Conservation (phyloP, 37 sponge, comb jelly and placozoan genomes). For the Axinella damicornis region DNA sequence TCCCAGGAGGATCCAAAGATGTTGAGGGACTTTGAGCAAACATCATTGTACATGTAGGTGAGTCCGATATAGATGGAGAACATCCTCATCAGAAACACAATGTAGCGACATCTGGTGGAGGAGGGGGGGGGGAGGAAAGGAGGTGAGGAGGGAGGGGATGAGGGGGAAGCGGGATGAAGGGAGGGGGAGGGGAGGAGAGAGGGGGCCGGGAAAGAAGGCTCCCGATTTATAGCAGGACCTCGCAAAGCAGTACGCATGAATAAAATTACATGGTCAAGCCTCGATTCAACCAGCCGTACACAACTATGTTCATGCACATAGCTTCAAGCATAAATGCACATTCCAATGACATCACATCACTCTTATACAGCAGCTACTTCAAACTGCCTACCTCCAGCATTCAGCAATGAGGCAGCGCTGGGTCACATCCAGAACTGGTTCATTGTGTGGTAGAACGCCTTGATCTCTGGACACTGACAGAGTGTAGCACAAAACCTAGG, state of each 20-base stretch:
- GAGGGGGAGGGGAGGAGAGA: background rate
- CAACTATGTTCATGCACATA: no score
- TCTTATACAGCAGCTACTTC: no score
- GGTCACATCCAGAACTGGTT: constrained; percentile 98
- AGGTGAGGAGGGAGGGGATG: background rate
- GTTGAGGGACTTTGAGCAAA: constrained; percentile 94
- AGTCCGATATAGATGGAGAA: constrained; percentile 99
- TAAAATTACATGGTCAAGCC: no score
- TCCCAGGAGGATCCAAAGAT: constrained; percentile 95
- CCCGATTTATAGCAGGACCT: no score
- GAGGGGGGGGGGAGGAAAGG: background rate
- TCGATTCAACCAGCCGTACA: no score
- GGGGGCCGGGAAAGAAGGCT: background rate
- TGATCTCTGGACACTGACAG: constrained; percentile 98
- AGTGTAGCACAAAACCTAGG: constrained; percentile 91
- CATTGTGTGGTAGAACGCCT: constrained; percentile 98
- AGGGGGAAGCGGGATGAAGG: no score
- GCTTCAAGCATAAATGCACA: no score
- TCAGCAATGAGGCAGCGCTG: constrained; percentile 95
- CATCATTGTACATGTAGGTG: constrained; percentile 97
- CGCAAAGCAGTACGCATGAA: no score
- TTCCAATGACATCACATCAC: no score
- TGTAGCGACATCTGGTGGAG: constrained; percentile 93
- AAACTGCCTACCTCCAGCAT: constrained; percentile 91
- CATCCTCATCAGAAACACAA: constrained; percentile 95